Evolutionary conservation across 2,888 invertebrate genomes (phyloP).

Genomic region (Zaprionus lineosus): DNA sequence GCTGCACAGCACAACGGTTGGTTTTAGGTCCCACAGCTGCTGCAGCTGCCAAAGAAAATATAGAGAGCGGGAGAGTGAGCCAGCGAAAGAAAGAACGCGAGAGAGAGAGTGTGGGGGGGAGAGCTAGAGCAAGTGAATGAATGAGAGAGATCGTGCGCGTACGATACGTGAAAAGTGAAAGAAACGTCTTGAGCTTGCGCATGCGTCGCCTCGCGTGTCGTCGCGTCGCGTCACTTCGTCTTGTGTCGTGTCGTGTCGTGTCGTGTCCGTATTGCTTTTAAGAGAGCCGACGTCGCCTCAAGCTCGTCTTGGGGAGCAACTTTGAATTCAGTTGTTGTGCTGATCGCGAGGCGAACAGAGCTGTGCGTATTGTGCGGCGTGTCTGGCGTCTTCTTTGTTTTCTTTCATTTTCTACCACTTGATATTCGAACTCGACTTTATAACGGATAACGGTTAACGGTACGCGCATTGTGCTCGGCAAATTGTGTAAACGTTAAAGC

Average conservation of each 20-base stretch:
- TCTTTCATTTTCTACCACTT: constrained; percentile 20
- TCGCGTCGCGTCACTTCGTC: constrained; percentile 9
- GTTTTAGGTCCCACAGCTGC: constrained; percentile 14
- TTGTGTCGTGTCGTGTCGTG: constrained; percentile 14
- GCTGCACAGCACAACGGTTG: constrained; percentile 71
- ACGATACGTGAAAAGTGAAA: constrained; percentile 64
- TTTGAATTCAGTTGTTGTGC: constrained; percentile 56
- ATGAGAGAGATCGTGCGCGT: constrained; percentile 13
- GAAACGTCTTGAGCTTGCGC: constrained; percentile 39
- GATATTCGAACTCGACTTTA: constrained; percentile 17
- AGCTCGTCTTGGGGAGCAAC: constrained; percentile 32
- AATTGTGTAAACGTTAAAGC: constrained; percentile 37
- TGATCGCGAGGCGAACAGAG: constrained; percentile 61
- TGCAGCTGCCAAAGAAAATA: constrained; percentile 4
- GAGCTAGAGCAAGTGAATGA: background rate
- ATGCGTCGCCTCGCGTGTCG: constrained; percentile 6
- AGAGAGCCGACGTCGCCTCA: constrained; percentile 39
- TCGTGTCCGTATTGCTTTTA: too few relatives aligned
- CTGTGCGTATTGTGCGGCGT: constrained; percentile 46
- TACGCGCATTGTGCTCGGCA: constrained; percentile 41
- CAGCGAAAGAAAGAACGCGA: constrained; percentile 7
- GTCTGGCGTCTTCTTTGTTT: constrained; percentile 12
- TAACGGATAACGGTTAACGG: constrained; percentile 32
- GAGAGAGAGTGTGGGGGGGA: constrained; percentile 8
- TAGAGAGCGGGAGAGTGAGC: constrained; percentile 9